These are phyloP conservation scores for Synergus umbraculus DNA, from an alignment of 2,888 invertebrate species.

Conservation along the genomic window DNA sequence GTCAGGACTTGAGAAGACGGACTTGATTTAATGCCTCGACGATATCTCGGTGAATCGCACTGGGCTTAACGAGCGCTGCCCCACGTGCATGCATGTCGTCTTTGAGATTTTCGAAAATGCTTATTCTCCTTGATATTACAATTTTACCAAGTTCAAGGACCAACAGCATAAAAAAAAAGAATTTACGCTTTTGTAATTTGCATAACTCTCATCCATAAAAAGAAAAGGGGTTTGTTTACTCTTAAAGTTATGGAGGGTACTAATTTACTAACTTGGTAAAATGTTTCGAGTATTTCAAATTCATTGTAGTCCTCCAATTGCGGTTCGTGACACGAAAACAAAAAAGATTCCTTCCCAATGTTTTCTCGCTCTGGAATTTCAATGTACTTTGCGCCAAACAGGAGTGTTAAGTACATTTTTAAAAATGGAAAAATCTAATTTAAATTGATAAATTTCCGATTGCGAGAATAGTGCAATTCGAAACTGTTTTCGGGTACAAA, in stretches of 20 bases:
- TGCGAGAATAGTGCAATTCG: too few relatives aligned
- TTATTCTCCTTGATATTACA: conserved; percentile 21
- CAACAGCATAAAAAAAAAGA: background rate
- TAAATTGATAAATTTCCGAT: too few relatives aligned
- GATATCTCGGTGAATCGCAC: conserved; percentile 72
- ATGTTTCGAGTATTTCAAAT: conserved; percentile 37
- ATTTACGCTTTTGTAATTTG: background rate
- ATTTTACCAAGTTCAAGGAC: conserved; percentile 20
- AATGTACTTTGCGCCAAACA: conserved; percentile 25
- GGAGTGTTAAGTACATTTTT: conserved; percentile 12
- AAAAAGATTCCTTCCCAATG: conserved; percentile 30
- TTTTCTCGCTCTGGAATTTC: conserved; percentile 36
- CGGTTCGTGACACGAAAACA: conserved; percentile 39
- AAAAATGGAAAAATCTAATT: background rate
- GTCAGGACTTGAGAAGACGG: conserved; percentile 60
- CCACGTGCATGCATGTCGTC: conserved; percentile 60
- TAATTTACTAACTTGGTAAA: conserved; percentile 30
- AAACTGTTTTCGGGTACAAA: background rate
- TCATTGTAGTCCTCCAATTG: conserved; percentile 37
- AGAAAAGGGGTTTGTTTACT: too few relatives aligned
- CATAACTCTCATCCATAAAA: too few relatives aligned
- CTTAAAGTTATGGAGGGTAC: conserved; percentile 10
- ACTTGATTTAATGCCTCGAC: conserved; percentile 72
- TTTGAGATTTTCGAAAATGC: conserved; percentile 55
- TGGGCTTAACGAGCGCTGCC: conserved; percentile 71